Evolutionary conservation across 2,797 vertebrate genomes (phyloP), one percentile per base, ranked within the genome.

Genomic region (Leontopithecus rosalia): DNA sequence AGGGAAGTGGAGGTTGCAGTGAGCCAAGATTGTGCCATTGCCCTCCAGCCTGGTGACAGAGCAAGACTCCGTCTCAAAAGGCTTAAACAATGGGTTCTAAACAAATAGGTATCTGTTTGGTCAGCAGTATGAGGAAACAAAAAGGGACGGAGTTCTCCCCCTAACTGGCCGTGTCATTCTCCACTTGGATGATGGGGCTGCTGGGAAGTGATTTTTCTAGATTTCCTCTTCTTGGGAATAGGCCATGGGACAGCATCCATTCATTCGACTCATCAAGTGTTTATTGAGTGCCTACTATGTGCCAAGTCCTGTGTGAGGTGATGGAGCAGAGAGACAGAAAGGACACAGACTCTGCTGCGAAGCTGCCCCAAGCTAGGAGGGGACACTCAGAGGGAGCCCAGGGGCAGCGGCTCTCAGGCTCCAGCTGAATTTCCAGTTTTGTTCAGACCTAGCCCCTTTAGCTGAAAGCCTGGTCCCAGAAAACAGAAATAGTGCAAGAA

Each of bases 51-150:
- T n/a, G 33, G 33, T 33, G 33, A 67, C 33, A 67, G 33, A 67
- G 33, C 64, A 67, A 67, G 64, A 67, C 64, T 58, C 26, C 8
- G 0, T 67, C 33, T 67, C 33, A 67, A 67, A 92, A 92, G 72
- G n/a, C 48, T 88, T 76, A 55, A 84, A 93, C 82, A 88, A 48
- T 80, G 89, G 81, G n/a, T 82, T 97, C 52, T 58, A 73, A 94
- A 93, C 58, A 90, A 86, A 48, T 48, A 87, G 70, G 33, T 77
- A 91, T 89, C 87, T 93, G 87, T 93, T 94, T 88, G 93, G 90
- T 96, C 81, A 30, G 84, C 77, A 55, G 67, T 24, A 58, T 22
- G 72, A 88, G 91, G 84, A 90, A 90, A 87, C 80, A 26, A 85
- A 91, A 92, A 70, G 91, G 94, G 89, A 79, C 64, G 41, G 87